Conservation (phyloP, 2,797 vertebrate genomes). For the Amniataba percoides region DNA sequence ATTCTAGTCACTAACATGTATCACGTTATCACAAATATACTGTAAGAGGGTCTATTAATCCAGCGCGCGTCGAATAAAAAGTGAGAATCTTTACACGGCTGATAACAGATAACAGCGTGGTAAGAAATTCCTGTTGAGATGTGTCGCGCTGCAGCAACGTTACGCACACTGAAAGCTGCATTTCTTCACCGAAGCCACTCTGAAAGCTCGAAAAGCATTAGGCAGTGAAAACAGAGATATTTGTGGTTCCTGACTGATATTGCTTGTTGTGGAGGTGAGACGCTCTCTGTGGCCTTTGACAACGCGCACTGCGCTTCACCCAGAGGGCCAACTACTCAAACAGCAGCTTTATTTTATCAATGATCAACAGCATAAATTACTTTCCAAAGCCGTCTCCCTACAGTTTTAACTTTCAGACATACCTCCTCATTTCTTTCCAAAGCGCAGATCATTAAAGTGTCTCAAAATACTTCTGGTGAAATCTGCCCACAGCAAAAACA, state of each 20-base stretch:
- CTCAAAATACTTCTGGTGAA: conserved; percentile 24
- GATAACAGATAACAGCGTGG: background rate
- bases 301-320: conserved; percentile 42
- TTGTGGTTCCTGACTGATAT: conserved; percentile 14
- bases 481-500: conserved; percentile 29
- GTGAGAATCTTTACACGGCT: background rate
- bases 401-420: background rate
- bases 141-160: background rate
- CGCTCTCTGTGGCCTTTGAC: conserved; percentile 37
- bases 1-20: background rate
- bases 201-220: background rate
- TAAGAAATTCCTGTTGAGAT: background rate
- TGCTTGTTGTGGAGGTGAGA: conserved; percentile 27
- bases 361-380: conserved; percentile 46
- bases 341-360: conserved; percentile 39
- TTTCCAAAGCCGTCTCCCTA: conserved; percentile 20
- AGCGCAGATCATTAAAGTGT: conserved; percentile 45
- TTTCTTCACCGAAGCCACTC: conserved; percentile 1
- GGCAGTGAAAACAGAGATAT: background rate
- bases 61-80: too few species aligned
- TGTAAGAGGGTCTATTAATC: background rate
- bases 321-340: conserved; percentile 34
- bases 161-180: background rate
- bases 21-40: background rate
- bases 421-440: conserved; percentile 20